These are phyloP conservation scores for Rhabdomys dilectus DNA, from an alignment of 2,113 vertebrate genomes.

Conservation along the genomic window DNA sequence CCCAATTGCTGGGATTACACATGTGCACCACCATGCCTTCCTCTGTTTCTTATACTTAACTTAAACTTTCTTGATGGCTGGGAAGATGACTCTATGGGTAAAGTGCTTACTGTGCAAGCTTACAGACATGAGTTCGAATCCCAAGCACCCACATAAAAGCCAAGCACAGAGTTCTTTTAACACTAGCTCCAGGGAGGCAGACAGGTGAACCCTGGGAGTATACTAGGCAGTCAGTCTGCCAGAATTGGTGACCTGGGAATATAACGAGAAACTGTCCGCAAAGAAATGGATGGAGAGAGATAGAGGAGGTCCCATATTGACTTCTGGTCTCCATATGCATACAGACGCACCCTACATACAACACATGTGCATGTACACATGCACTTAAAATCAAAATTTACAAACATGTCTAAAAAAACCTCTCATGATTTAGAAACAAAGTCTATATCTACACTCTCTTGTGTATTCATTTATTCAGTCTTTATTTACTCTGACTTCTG, in stretches of 20 bases:
- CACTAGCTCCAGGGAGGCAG: not conserved
- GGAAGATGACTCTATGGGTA: not conserved
- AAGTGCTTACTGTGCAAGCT: not conserved
- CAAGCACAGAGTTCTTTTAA: no score
- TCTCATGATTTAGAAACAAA: not conserved
- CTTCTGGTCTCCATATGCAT: not conserved
- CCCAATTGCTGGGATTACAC: not conserved
- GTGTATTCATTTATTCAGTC: slow-evolving; percentile 28
- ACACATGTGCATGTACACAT: not conserved
- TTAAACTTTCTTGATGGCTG: not conserved
- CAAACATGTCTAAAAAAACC: not conserved
- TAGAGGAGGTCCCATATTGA: not conserved
- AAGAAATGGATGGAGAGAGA: not conserved
- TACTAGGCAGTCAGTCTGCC: not conserved
- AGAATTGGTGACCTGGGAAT: no score
- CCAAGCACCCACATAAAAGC: not conserved
- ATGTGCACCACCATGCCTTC: not conserved
- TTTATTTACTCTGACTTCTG: not conserved
- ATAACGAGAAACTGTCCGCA: not conserved
- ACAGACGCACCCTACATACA: not conserved
- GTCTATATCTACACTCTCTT: not conserved
- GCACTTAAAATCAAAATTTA: no score
- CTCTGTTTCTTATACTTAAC: not conserved
- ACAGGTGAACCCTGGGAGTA: not conserved
- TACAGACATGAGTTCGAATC: not conserved